Evolutionary conservation across 2,797 vertebrate species (phyloP).

Genomic region (Thaleichthys pacificus): DNA sequence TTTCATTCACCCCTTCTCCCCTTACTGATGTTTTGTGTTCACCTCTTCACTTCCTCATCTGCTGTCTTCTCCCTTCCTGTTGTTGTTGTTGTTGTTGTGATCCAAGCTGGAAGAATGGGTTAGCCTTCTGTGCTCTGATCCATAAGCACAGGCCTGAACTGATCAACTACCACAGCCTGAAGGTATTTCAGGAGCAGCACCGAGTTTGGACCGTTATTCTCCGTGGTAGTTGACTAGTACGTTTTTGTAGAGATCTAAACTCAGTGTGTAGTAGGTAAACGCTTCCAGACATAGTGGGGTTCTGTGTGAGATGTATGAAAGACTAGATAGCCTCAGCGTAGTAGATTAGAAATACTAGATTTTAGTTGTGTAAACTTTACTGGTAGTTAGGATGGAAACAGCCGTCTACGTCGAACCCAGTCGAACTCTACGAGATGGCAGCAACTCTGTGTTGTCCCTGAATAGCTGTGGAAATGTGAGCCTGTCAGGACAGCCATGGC

Average conservation of each 20-base stretch:
- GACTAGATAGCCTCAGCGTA: too few species aligned
- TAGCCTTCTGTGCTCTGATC: conserved; percentile 57
- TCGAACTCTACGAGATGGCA: conserved; percentile 8
- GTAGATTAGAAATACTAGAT: too few species aligned
- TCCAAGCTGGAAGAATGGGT: conserved; percentile 49
- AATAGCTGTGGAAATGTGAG: conserved; percentile 70
- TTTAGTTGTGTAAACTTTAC: too few species aligned
- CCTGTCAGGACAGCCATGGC: conserved; percentile 49
- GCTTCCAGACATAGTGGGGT: neutral
- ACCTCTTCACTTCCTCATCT: neutral
- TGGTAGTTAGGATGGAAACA: too few species aligned
- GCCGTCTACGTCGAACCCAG: too few species aligned
- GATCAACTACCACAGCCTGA: conserved; percentile 49
- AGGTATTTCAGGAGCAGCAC: conserved; percentile 14
- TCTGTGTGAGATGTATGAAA: too few species aligned
- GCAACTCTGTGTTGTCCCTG: conserved; percentile 46
- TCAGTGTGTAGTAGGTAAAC: neutral
- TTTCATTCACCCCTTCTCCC: conserved; percentile 16
- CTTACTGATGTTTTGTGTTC: conserved; percentile 21
- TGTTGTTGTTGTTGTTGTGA: neutral
- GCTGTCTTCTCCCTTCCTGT: conserved; percentile 51
- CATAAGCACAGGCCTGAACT: conserved; percentile 62
- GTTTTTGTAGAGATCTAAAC: conserved; percentile 1
- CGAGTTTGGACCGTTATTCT: neutral
- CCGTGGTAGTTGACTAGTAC: neutral